Evolutionary conservation across 2,797 vertebrate species (phyloP).

Genomic region (Stomatorhinus walkeri): DNA sequence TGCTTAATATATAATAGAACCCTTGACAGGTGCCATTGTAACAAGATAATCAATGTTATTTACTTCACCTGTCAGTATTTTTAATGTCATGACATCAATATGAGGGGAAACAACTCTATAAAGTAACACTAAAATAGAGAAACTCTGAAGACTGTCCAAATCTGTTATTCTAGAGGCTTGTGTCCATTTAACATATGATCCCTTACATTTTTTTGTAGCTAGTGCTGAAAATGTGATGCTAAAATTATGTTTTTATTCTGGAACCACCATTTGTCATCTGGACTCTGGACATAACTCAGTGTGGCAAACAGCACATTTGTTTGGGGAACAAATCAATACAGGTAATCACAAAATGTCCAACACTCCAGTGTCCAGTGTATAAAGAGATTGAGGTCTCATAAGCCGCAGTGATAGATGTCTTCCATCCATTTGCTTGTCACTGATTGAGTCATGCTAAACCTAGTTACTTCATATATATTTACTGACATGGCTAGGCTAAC

Average conservation of each 20-base stretch:
- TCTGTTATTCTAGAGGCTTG: background rate
- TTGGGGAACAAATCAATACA: background rate
- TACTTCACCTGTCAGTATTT: background rate
- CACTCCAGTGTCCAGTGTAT: background rate
- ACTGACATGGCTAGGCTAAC: background rate
- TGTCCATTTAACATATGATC: background rate
- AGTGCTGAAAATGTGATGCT: background rate
- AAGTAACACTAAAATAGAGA: background rate
- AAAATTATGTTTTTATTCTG: background rate
- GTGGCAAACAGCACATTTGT: background rate
- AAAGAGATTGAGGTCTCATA: background rate
- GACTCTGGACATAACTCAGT: background rate
- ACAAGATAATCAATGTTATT: constrained; percentile 8
- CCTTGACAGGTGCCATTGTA: background rate
- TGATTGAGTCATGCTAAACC: background rate
- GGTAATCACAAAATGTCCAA: background rate
- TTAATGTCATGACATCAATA: background rate
- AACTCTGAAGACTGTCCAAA: background rate
- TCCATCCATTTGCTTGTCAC: background rate
- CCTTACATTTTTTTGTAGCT: background rate
- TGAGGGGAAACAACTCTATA: background rate
- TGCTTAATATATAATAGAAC: background rate
- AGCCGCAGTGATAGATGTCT: background rate
- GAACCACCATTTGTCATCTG: background rate
- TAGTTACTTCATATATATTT: background rate